Evolutionary conservation across 2,797 vertebrate genomes (phyloP), one percentile per base, ranked within the genome.

Genomic region (Pygocentrus nattereri): DNA sequence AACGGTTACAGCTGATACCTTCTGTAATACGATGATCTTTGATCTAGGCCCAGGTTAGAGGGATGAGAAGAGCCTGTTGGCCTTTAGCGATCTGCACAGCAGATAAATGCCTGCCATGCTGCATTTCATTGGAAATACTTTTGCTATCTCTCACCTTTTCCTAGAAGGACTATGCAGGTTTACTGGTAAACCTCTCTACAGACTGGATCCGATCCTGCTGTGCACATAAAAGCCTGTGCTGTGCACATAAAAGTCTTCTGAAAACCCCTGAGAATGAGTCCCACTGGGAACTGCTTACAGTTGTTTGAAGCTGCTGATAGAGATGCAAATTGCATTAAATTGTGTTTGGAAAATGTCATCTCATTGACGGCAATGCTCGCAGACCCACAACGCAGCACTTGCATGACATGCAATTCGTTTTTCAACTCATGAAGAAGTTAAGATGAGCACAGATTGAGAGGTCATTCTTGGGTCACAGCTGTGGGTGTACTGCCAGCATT

Each of bases 261-360:
- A 79, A 61, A 16, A 49, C 58, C 72, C 23, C 21, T 27, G 25
- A 70, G 68, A 70, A 11, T 5, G 41, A 50, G 41, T 62, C 34
- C 21, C 47, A 10, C 30, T n/a, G 70, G 58, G 52, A 76, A 64
- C 50, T 62, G 19, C 59, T 30, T 69, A 30, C 52, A 54, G 64
- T 56, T 73, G 41, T 61, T 80, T 13, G 4, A 61, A 47, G 7
- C 38, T 58, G 31, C 47, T 72, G 78, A 71, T n/a, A n/a, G n/a
- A n/a, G 30, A 84, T 70, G 59, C 34, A 82, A 86, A 54, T 69
- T 19, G 4, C 27, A 25, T 34, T 67, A 44, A 62, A 19, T 34
- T 72, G 19, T 41, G 11, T 65, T 58, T 11, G 61, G 19, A 69
- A 67, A 52, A 67, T 52, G 44, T 73, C 10, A 18, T 70, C 6